A percentile compares a stretch with the other conserved stretches of the same genome.
Conservation (phyloP, 2,888 invertebrate genomes). For the Patella ulyssiponensis region DNA sequence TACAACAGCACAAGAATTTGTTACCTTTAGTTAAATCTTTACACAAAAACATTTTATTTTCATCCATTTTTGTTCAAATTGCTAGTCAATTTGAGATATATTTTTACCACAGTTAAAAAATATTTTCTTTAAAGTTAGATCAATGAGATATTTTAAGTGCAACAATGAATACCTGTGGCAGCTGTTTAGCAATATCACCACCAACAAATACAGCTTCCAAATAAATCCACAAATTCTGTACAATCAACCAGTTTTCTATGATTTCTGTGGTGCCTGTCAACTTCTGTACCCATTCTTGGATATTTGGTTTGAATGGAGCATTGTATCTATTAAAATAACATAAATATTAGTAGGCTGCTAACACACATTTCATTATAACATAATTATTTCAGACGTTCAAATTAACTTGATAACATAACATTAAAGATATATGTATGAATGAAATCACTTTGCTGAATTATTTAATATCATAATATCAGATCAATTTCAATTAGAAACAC, state of each 20-base stretch:
- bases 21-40: background rate
- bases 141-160: too few relatives aligned
- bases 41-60: background rate
- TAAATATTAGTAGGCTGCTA: background rate
- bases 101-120: too few relatives aligned
- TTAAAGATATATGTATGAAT: background rate
- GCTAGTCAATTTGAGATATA: too few relatives aligned
- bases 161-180: constrained; percentile 77
- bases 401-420: background rate
- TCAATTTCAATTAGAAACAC: too few relatives aligned
- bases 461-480: too few relatives aligned
- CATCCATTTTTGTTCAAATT: too few relatives aligned
- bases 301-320: constrained; percentile 95
- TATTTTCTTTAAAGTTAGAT: too few relatives aligned
- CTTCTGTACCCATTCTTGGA: constrained; percentile 96
- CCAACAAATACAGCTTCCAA: constrained; percentile 98
- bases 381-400: background rate
- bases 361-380: background rate
- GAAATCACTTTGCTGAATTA: background rate
- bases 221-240: constrained; percentile 99
- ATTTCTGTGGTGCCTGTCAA: constrained; percentile 97
- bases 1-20: background rate
- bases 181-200: constrained; percentile 96
- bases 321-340: constrained; percentile 80
- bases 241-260: constrained; percentile 95